Base-by-base conservation (phyloP, 2,888 invertebrate species). In the Ophonus ardosiacus region DNA sequence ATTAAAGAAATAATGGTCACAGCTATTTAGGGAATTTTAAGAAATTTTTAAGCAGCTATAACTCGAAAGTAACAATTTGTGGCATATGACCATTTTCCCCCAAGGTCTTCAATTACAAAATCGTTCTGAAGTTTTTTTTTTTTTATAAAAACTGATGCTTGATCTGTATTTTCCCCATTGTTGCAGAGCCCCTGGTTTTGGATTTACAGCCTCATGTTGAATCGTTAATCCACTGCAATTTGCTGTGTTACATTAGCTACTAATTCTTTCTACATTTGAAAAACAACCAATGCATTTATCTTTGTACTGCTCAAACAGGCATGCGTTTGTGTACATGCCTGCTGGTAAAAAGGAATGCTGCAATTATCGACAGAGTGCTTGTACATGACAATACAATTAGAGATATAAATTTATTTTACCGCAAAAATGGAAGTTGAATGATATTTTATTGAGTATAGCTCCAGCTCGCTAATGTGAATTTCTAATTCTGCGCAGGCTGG, bases 211-310 rank as follows among this genome's bases (percentile, higher is more conserved):
- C 43, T 65, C 65, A 61, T 76, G 65, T 40, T 31, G 74, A 38
- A 71, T 74, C 83, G 76, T 83, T 83, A 83, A 83, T 83, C 61
- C 83, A 83, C 78, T 78, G 84, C 78, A 84, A 78, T 84, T 84
- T 84, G 84, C 84, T 63, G 31, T 17, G 74, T 84, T 84, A 78
- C 84, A 84, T 84, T 84, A 84, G 84, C 84, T 78, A 84, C 84
- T 78, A 84, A 84, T 84, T 84, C 84, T 84, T 84, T 65, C 51
- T 63, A 21, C 84, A 84, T 84, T 84, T 78, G 65, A 84, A 84
- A 84, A 84, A 78, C 84, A 84, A 63, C 78, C 21, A 78, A 43
- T 78, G 63, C 78, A 78, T 84, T 51, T 84, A 84, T 84, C 84
- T 84, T 78, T 84, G 84, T 83, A 76, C 18, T 18, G 31, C 71